A percentile compares a stretch with the other conserved stretches of the same genome.
Conservation (phyloP, 2,113 vertebrate genomes). For the Hoplias malabaricus region DNA sequence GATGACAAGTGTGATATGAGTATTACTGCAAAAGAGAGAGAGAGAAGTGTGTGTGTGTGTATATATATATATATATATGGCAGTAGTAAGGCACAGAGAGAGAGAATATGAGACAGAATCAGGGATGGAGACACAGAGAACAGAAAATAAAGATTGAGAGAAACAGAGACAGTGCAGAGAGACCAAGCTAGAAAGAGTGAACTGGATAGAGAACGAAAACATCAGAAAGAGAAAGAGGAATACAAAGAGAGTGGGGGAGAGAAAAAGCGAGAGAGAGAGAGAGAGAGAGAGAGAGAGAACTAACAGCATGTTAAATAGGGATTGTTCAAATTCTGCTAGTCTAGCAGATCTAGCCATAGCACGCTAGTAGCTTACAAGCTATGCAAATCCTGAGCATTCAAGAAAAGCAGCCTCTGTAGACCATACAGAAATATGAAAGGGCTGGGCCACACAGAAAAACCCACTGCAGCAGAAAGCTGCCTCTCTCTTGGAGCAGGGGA, state of each 20-base stretch:
- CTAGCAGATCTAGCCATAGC: neutral
- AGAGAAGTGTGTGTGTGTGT: too few species aligned
- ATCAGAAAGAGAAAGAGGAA: neutral
- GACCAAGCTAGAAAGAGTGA: neutral
- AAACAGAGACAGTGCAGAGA: neutral
- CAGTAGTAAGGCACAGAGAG: too few species aligned
- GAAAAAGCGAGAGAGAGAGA: neutral
- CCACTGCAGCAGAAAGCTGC: slow-evolving; percentile 32
- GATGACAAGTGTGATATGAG: neutral
- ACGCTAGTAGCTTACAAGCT: neutral
- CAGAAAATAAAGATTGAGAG: too few species aligned
- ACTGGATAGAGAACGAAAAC: neutral
- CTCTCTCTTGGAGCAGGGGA: slow-evolving; percentile 4
- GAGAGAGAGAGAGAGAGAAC: neutral
- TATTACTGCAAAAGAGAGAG: neutral
- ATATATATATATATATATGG: too few species aligned
- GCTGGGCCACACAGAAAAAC: slow-evolving; percentile 15
- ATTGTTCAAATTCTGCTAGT: neutral
- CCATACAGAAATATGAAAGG: neutral
- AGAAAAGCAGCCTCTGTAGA: neutral
- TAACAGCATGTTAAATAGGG: neutral
- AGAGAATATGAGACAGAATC: neutral
- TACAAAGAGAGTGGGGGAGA: neutral
- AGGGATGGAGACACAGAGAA: too few species aligned
- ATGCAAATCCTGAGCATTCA: neutral